Evolutionary conservation across 2,113 vertebrate species (phyloP).

Genomic region (Mustelus asterias): DNA sequence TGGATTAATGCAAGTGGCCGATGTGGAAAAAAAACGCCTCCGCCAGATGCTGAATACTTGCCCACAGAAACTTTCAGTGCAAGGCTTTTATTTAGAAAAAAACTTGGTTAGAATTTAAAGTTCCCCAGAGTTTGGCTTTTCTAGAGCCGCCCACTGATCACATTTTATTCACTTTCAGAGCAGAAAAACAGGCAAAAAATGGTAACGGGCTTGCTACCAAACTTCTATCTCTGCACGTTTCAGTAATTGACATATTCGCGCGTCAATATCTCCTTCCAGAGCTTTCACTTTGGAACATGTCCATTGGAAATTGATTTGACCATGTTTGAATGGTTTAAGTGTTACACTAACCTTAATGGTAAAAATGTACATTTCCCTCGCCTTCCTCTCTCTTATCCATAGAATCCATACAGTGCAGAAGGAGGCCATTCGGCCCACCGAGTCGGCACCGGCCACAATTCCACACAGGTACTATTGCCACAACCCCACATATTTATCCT

Average conservation of each 20-base stretch:
- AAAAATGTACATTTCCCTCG: background rate
- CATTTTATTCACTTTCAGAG: background rate
- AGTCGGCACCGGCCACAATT: too few relatives aligned
- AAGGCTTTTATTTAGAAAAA: too few relatives aligned
- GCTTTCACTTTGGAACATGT: background rate
- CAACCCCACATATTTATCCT: too few relatives aligned
- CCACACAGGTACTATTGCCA: too few relatives aligned
- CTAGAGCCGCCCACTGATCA: background rate
- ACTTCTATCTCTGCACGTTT: background rate
- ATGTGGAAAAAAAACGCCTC: background rate
- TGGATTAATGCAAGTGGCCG: slow-evolving; percentile 25
- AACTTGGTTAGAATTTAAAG: background rate
- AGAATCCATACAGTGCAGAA: too few relatives aligned
- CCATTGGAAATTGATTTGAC: too few relatives aligned
- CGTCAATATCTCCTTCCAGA: background rate
- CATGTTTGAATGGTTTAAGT: background rate
- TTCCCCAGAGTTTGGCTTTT: background rate
- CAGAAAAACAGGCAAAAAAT: background rate
- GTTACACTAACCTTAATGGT: background rate
- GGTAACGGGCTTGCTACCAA: background rate
- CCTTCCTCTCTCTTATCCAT: background rate
- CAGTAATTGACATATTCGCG: background rate
- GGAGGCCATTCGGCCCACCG: too few relatives aligned
- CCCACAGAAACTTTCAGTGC: background rate
- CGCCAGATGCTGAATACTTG: background rate